These are phyloP conservation scores for Tenebrosternarchus preto DNA, from an alignment of 2,113 vertebrate species.

Conservation along the genomic window DNA sequence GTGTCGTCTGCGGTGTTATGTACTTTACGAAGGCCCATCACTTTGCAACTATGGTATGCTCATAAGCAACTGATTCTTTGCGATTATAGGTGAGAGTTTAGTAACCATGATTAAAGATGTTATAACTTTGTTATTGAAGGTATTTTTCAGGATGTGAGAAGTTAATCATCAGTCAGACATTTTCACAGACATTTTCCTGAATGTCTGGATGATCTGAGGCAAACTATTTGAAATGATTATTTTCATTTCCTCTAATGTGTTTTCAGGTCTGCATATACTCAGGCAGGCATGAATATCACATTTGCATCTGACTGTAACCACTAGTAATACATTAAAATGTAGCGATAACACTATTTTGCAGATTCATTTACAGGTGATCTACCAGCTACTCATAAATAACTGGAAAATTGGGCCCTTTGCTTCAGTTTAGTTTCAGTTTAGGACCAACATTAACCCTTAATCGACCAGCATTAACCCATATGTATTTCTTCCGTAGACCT, in stretches of 20 bases:
- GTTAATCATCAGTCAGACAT: slow-evolving; percentile 68
- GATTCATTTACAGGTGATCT: slow-evolving; percentile 69
- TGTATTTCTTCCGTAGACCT: neutral
- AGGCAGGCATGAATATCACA: slow-evolving; percentile 71
- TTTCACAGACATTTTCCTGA: slow-evolving; percentile 75
- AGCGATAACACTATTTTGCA: slow-evolving; percentile 81
- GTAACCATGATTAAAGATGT: slow-evolving; percentile 53
- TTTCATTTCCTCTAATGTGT: slow-evolving; percentile 51
- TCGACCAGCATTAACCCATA: neutral
- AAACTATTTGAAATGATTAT: slow-evolving; percentile 62
- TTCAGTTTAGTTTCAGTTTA: too few species aligned
- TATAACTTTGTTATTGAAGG: slow-evolving; percentile 58
- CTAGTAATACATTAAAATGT: slow-evolving; percentile 62
- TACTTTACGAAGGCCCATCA: slow-evolving; percentile 63
- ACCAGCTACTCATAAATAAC: slow-evolving; percentile 61
- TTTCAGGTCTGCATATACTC: slow-evolving; percentile 68
- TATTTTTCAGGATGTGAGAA: slow-evolving; percentile 51
- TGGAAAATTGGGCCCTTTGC: slow-evolving; percentile 59
- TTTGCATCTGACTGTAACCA: slow-evolving; percentile 61
- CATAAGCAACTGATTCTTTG: slow-evolving; percentile 56
- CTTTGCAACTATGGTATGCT: slow-evolving; percentile 63
- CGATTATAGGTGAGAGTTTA: slow-evolving; percentile 40
- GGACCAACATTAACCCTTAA: too few species aligned
- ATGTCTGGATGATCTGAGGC: slow-evolving; percentile 72
- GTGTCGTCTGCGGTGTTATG: slow-evolving; percentile 15